phyloP scores from a whole-genome alignment of 2,113 vertebrate species.

The Lathamus discolor region DNA sequence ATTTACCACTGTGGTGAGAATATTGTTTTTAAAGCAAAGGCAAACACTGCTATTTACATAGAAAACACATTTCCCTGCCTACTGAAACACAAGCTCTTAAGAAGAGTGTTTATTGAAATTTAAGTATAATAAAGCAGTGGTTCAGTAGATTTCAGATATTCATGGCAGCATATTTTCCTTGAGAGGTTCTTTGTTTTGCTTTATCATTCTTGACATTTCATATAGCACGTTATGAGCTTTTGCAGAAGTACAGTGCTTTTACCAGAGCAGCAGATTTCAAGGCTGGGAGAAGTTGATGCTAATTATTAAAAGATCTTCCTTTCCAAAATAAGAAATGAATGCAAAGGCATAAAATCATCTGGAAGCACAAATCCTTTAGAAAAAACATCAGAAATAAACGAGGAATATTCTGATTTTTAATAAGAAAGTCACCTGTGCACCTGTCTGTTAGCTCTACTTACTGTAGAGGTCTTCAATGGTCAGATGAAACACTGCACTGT shows the following conservation, averaged over 20 bases:
- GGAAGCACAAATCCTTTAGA: background rate
- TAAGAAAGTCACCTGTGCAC: background rate
- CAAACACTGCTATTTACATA: constrained; percentile 38
- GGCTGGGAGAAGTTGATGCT: background rate
- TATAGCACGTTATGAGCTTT: background rate
- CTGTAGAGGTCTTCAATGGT: background rate
- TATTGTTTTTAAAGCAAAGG: background rate
- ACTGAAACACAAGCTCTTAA: constrained; percentile 6
- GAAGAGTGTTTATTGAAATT: constrained; percentile 29
- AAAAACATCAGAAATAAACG: background rate
- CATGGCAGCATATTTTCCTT: constrained; percentile 3
- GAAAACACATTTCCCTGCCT: constrained; percentile 10
- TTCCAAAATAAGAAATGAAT: constrained; percentile 34
- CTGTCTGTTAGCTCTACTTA: background rate
- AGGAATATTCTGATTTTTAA: background rate
- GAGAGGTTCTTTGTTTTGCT: constrained; percentile 19
- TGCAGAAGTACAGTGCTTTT: constrained; percentile 7
- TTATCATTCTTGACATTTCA: constrained; percentile 53
- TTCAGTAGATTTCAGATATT: constrained; percentile 28
- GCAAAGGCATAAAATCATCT: background rate
- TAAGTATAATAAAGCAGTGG: constrained; percentile 19
- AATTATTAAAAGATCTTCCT: constrained; percentile 51
- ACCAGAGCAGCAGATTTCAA: background rate
- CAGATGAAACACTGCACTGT: background rate
- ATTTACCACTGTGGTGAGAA: constrained; percentile 19